Evolutionary conservation across 2,888 invertebrate species (phyloP).

Genomic region (Saturnia pavonia): DNA sequence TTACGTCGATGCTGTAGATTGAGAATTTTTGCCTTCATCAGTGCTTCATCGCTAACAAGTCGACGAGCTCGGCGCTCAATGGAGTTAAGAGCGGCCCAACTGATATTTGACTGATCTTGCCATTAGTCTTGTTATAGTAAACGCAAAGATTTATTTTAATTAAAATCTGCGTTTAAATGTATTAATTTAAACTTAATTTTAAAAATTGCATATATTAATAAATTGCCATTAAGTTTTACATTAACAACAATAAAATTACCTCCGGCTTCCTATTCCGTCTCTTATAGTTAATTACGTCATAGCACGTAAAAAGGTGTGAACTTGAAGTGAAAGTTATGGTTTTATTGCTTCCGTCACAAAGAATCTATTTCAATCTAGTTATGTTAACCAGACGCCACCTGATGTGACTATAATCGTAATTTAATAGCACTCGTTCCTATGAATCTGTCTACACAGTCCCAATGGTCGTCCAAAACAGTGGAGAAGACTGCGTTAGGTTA

Average conservation of each 20-base stretch:
- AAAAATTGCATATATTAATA: neutral
- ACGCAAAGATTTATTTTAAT: too few relatives aligned
- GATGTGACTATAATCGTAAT: neutral
- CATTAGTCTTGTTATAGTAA: too few relatives aligned
- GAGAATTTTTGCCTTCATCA: too few relatives aligned
- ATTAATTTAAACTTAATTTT: neutral
- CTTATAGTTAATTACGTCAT: constrained; percentile 30
- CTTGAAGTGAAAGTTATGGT: constrained; percentile 51
- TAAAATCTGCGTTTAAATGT: too few relatives aligned
- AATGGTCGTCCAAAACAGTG: neutral
- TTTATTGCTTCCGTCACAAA: constrained; percentile 34
- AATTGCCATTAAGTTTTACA: neutral
- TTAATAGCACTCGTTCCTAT: neutral
- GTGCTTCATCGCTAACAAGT: too few relatives aligned
- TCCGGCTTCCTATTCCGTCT: constrained; percentile 46
- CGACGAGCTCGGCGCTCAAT: too few relatives aligned
- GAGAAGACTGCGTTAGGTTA: neutral
- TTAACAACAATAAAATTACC: constrained; percentile 31
- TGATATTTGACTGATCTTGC: too few relatives aligned
- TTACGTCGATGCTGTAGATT: too few relatives aligned
- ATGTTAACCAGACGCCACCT: neutral
- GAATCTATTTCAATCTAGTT: constrained; percentile 22
- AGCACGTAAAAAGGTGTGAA: constrained; percentile 64
- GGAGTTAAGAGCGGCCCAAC: too few relatives aligned
- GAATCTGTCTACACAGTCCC: neutral